Evolutionary conservation across 2,888 invertebrate species (phyloP).

Genomic region (Lasiommata megera): DNA sequence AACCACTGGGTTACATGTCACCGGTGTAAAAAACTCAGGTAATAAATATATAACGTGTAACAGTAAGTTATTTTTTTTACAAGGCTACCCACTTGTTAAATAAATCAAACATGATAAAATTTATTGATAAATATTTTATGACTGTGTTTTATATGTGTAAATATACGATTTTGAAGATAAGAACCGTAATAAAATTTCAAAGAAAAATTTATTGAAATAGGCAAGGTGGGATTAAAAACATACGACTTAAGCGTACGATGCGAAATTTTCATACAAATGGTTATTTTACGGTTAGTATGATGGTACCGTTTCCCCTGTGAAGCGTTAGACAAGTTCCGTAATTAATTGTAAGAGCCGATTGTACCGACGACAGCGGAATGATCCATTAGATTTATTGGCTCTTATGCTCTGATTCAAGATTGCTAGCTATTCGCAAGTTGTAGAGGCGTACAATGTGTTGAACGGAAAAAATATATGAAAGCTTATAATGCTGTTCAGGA

Average conservation of each 20-base stretch:
- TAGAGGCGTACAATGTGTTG: slow-evolving; percentile 10
- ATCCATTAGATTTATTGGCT: slow-evolving; percentile 42
- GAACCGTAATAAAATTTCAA: too few relatives aligned
- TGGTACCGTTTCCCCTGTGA: slow-evolving; percentile 31
- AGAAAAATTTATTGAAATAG: too few relatives aligned
- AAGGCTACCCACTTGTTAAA: too few relatives aligned
- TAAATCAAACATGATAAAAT: too few relatives aligned
- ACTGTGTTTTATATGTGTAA: too few relatives aligned
- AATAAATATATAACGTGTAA: too few relatives aligned
- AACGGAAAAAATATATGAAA: not conserved
- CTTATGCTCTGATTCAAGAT: slow-evolving; percentile 35
- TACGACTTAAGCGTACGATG: slow-evolving; percentile 2
- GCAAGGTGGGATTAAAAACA: not conserved
- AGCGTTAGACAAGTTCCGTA: slow-evolving; percentile 40
- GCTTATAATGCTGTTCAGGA: not conserved
- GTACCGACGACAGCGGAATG: slow-evolving; percentile 42
- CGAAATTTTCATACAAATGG: slow-evolving; percentile 18
- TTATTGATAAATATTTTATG: too few relatives aligned
- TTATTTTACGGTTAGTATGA: slow-evolving; percentile 28
- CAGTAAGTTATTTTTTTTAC: too few relatives aligned
- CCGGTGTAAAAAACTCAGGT: too few relatives aligned
- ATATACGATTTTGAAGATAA: too few relatives aligned
- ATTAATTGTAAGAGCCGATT: slow-evolving; percentile 44
- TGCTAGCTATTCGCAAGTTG: slow-evolving; percentile 31
- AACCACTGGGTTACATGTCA: too few relatives aligned